Evolutionary conservation across 2,888 invertebrate species (phyloP).

Genomic region (Apotomis turbidana): DNA sequence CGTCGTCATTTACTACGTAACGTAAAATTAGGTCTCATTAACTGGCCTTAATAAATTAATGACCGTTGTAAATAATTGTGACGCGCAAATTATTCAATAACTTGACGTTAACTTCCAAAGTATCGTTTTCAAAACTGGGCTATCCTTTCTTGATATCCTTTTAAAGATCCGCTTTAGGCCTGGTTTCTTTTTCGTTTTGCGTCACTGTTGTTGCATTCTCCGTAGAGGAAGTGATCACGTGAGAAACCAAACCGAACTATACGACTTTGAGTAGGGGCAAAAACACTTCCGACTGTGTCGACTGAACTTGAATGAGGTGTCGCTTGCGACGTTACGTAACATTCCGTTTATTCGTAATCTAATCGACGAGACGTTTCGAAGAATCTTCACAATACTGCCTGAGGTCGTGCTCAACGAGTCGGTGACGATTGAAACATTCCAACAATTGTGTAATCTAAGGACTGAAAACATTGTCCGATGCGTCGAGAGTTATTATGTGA

Average conservation of each 20-base stretch:
- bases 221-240: constrained; percentile 38
- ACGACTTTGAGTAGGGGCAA: constrained; percentile 22
- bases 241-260: constrained; percentile 32
- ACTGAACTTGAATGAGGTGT: constrained; percentile 29
- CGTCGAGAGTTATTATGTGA: neutral
- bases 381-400: constrained; percentile 59
- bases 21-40: neutral
- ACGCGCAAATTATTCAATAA: neutral
- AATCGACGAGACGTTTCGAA: constrained; percentile 61
- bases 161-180: constrained; percentile 27
- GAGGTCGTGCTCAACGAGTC: constrained; percentile 54
- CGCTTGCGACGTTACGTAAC: constrained; percentile 48
- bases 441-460: constrained; percentile 28
- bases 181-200: constrained; percentile 16
- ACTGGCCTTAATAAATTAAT: neutral
- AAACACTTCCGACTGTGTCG: constrained; percentile 27
- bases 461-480: neutral
- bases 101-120: neutral
- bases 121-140: neutral
- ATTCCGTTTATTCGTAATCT: constrained; percentile 48
- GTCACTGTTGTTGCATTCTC: constrained; percentile 28
- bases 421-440: constrained; percentile 47
- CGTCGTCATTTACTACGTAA: too few species aligned
- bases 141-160: constrained; percentile 25
- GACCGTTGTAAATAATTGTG: neutral